These are phyloP conservation scores for Anabas testudineus DNA, from an alignment of 2,797 vertebrate species.

Conservation along the genomic window DNA sequence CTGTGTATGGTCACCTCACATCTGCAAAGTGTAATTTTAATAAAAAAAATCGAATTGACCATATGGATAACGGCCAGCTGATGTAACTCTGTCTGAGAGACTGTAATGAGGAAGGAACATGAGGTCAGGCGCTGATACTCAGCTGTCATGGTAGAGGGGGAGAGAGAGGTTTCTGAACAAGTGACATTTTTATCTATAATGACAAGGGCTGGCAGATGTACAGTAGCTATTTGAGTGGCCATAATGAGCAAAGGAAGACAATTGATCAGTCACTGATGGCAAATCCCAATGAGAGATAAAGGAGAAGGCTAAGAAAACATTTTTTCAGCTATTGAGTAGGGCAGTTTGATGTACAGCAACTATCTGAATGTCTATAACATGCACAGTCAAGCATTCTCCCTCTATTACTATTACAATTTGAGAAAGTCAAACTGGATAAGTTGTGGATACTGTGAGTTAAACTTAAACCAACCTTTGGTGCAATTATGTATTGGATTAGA, in stretches of 20 bases:
- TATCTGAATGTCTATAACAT: neutral
- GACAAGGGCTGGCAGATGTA: constrained; percentile 60
- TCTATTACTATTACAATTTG: neutral
- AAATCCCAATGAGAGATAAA: constrained; percentile 40
- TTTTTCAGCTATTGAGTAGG: constrained; percentile 39
- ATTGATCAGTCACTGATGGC: constrained; percentile 30
- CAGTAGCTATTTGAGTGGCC: constrained; percentile 46
- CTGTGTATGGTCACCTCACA: constrained; percentile 20
- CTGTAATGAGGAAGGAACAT: constrained; percentile 61
- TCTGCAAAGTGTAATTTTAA: constrained; percentile 56
- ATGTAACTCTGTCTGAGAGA: constrained; percentile 57
- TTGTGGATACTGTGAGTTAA: constrained; percentile 1
- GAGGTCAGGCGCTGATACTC: constrained; percentile 45
- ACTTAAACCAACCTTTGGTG: neutral
- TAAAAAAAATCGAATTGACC: constrained; percentile 59
- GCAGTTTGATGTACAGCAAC: constrained; percentile 20
- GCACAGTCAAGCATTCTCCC: neutral
- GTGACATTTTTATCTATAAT: constrained; percentile 59
- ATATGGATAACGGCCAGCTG: constrained; percentile 59
- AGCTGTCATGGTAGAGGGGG: constrained; percentile 44
- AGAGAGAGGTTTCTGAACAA: constrained; percentile 42
- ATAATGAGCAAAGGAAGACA: constrained; percentile 53
- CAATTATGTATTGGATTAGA: neutral
- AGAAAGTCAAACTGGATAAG: neutral
- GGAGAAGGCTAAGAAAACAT: constrained; percentile 11